These are phyloP conservation scores for Agonopterix heracliana DNA, from an alignment of 2,888 invertebrate genomes.

Conservation along the genomic window DNA sequence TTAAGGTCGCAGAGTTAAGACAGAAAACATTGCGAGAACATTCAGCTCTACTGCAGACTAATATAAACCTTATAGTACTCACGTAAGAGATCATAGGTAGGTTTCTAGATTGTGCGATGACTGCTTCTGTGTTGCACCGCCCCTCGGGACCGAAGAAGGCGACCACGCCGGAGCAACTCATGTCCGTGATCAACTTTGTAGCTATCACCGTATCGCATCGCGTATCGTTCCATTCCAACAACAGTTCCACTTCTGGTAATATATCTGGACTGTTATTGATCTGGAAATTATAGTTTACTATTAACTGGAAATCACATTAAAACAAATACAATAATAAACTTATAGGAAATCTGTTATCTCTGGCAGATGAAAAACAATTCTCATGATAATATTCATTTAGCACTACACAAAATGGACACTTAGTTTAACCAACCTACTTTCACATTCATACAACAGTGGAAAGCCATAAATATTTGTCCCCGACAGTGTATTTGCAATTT, in stretches of 20 bases:
- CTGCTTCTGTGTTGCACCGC: constrained; percentile 95
- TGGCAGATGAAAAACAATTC: too few relatives aligned
- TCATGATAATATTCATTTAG: too few relatives aligned
- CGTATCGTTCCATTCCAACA: constrained; percentile 89
- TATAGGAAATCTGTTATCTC: too few relatives aligned
- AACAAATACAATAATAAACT: too few relatives aligned
- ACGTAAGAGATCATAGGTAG: constrained; percentile 98
- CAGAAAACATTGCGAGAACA: not conserved
- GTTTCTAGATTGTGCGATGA: constrained; percentile 94
- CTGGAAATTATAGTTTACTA: constrained; percentile 52
- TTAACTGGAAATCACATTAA: constrained; percentile 3
- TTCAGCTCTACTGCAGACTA: too few relatives aligned
- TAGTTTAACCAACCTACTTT: constrained; percentile 10
- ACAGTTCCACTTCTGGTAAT: constrained; percentile 84
- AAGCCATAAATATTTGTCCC: constrained; percentile 15
- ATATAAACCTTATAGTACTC: too few relatives aligned
- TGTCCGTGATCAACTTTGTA: constrained; percentile 89
- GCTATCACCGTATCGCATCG: constrained; percentile 89
- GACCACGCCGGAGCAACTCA: constrained; percentile 92
- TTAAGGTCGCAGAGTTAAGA: not conserved
- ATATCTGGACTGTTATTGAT: constrained; percentile 82
- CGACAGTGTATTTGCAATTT: constrained; percentile 12
- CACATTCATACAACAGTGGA: constrained; percentile 9
- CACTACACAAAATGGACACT: too few relatives aligned
- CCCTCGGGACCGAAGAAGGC: constrained; percentile 98